Percentiles rank a stretch among this genome's conserved stretches.
Evolutionary conservation across 2,113 vertebrate species (phyloP).

Genomic region (Spilogale gracilis): DNA sequence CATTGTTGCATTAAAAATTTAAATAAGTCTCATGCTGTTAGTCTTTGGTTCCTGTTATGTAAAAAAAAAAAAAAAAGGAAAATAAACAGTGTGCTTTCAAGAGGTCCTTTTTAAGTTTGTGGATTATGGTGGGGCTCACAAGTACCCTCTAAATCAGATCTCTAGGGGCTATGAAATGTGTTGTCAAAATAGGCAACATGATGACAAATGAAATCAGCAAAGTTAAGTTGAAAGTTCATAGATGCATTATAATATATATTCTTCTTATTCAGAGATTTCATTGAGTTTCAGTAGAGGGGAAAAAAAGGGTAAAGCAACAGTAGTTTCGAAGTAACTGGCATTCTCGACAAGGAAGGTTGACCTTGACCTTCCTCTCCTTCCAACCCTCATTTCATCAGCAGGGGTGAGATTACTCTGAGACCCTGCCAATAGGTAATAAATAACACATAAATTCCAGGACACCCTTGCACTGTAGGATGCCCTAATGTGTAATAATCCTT

Average conservation of each 20-base stretch:
- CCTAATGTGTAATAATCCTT: conserved; percentile 87
- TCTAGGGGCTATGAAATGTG: background rate
- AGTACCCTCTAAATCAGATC: background rate
- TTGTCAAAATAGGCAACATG: background rate
- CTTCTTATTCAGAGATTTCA: background rate
- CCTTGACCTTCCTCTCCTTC: conserved; percentile 63
- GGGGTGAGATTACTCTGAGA: conserved; percentile 81
- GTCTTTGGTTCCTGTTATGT: background rate
- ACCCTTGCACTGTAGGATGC: conserved; percentile 74
- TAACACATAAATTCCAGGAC: conserved; percentile 84
- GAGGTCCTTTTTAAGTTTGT: background rate
- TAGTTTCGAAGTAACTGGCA: conserved; percentile 49
- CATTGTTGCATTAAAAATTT: background rate
- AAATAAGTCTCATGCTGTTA: background rate
- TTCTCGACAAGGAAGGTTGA: conserved; percentile 64
- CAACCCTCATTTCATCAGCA: conserved; percentile 79
- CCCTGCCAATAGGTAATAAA: conserved; percentile 80
- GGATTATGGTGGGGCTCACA: background rate
- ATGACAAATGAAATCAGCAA: background rate
- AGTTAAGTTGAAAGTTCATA: background rate
- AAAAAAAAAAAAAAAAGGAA: conserved; percentile 29
- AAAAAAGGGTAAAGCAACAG: conserved; percentile 19
- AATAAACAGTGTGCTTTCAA: background rate
- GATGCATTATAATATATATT: background rate
- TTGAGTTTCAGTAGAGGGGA: conserved; percentile 19